Evolutionary conservation across 2,797 vertebrate genomes (phyloP), one percentile per base, ranked within the genome.

Genomic region (Enteromius treurensis): DNA sequence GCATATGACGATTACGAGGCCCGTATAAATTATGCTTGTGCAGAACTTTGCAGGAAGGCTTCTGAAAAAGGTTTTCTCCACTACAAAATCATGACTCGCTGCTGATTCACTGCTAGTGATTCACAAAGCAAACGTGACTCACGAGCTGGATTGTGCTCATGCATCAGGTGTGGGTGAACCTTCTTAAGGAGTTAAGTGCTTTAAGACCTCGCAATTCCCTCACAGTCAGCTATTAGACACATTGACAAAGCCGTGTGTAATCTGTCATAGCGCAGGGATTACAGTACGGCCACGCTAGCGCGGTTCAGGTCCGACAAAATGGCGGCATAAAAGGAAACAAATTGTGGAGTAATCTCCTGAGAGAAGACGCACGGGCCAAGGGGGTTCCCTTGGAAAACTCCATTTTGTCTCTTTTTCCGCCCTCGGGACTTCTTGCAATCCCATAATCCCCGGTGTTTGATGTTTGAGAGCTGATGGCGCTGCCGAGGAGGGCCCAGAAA

Each of bases 371-470:
- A 58, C 13, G 45, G 67, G 77, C 76, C 34, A 69, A 78, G 19
- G 85, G 89, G 91, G 90, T 92, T 91, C 92, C 91, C 89, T 91
- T 89, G 65, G 49, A 85, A 90, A 89, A 91, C 88, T 89, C 90
- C 88, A 91, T 92, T 89, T 90, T 89, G 85, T 88, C 82, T 83
- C 79, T 81, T 75, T 37, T 83, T 84, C 88, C 88, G 89, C 88
- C 83, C 75, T 85, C 34, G 32, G 82, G 85, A 85, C 80, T 79
- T 85, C 86, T 90, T 86, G 93, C 93, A 94, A 94, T 94, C 93
- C 94, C 91, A 91, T 95, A 95, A 95, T 95, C 94, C 93, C 92
- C 86, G 89, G 92, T 95, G 94, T 95, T 95, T 95, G 94, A 95
- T 93, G 92, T 95, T 93, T 92, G 88, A 89, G 90, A 92, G 92